Conservation (phyloP, 2,113 vertebrate genomes). For the Hymenochirus boettgeri region DNA sequence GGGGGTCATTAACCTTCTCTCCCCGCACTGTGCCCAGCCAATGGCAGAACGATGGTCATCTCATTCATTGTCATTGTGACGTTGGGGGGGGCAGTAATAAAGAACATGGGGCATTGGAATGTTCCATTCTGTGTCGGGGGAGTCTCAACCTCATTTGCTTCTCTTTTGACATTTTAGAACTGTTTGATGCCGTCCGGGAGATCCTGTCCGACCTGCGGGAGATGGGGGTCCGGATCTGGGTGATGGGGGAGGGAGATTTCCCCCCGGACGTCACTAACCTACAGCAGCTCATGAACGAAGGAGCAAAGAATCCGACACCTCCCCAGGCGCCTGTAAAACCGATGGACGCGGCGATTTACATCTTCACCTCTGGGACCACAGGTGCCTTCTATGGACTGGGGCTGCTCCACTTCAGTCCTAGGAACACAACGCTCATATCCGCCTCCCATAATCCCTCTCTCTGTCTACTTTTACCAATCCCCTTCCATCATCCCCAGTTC, state of each 20-base stretch:
- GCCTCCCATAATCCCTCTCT: too few relatives aligned
- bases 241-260: constrained; percentile 47
- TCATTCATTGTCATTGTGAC: too few relatives aligned
- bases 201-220: constrained; percentile 45
- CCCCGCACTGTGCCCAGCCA: too few relatives aligned
- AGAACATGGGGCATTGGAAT: too few relatives aligned
- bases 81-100: neutral
- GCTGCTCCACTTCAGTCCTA: neutral
- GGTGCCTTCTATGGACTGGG: constrained; percentile 42
- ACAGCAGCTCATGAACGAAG: constrained; percentile 43
- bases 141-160: neutral
- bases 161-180: constrained; percentile 16
- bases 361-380: constrained; percentile 68
- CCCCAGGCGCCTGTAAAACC: constrained; percentile 48
- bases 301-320: constrained; percentile 45
- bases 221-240: constrained; percentile 45
- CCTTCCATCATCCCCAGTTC: too few relatives aligned
- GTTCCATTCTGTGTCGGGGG: neutral
- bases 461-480: too few relatives aligned
- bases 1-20: too few relatives aligned
- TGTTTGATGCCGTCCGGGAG: constrained; percentile 43
- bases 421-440: neutral
- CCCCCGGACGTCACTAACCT: constrained; percentile 31
- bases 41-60: too few relatives aligned
- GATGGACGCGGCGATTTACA: constrained; percentile 61